Conservation (phyloP, 2,888 invertebrate species). For the Eupithecia pulchellata region DNA sequence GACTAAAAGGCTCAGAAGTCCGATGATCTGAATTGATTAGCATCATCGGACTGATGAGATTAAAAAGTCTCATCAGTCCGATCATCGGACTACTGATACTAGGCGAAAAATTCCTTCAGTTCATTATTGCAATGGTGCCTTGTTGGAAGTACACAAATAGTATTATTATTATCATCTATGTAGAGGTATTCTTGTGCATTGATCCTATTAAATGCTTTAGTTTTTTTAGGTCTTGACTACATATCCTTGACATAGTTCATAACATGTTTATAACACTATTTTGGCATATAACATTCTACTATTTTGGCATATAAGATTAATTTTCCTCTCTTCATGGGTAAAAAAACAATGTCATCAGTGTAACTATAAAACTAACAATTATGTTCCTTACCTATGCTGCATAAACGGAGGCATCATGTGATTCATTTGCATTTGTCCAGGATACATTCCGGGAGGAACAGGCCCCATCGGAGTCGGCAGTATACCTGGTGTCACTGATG, state of each 20-base stretch:
- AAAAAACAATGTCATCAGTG: not conserved
- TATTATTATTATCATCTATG: too few relatives aligned
- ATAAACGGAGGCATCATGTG: slow-evolving; percentile 91
- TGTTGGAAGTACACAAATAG: too few relatives aligned
- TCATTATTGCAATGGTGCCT: too few relatives aligned
- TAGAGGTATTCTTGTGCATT: not conserved
- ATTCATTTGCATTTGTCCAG: slow-evolving; percentile 88
- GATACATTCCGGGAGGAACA: slow-evolving; percentile 89
- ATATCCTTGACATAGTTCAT: not conserved
- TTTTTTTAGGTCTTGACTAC: not conserved
- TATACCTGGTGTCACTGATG: slow-evolving; percentile 87
- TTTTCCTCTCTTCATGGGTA: too few relatives aligned
- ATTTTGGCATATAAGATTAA: not conserved
- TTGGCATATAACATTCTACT: not conserved
- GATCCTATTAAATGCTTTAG: not conserved
- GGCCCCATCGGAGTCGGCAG: slow-evolving; percentile 85
- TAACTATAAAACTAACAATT: not conserved
- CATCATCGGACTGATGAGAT: too few relatives aligned
- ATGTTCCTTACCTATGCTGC: slow-evolving; percentile 81
- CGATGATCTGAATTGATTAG: too few relatives aligned
- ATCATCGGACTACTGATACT: too few relatives aligned
- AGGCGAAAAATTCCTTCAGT: too few relatives aligned
- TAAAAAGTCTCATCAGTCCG: too few relatives aligned
- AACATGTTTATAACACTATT: not conserved
- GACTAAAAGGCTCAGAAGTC: too few relatives aligned